Evolutionary conservation across 2,797 vertebrate genomes (phyloP).

Genomic region (Notolabrus celidotus): DNA sequence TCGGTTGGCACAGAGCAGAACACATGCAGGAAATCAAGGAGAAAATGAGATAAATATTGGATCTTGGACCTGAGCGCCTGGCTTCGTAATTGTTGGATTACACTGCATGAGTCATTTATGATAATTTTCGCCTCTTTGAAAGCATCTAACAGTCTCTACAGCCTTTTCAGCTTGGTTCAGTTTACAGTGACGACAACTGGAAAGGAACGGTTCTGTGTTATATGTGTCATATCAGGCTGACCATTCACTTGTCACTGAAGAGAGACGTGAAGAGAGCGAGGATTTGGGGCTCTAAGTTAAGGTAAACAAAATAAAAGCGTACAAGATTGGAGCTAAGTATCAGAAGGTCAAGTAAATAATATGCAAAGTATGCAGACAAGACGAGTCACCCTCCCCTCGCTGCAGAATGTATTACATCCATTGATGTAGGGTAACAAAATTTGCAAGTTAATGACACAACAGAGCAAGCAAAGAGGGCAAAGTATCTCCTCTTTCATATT

Average conservation of each 20-base stretch:
- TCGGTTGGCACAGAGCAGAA: neutral
- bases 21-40: constrained; percentile 2
- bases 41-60: constrained; percentile 27
- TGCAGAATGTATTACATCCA: constrained; percentile 70
- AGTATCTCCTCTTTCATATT: constrained; percentile 81
- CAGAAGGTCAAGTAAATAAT: constrained; percentile 72
- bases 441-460: constrained; percentile 84
- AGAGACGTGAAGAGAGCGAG: constrained; percentile 3
- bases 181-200: constrained; percentile 7
- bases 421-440: constrained; percentile 74
- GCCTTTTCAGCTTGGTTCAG: neutral
- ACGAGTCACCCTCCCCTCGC: constrained; percentile 59
- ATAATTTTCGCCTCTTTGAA: constrained; percentile 1
- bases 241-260: neutral
- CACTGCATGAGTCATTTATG: constrained; percentile 25
- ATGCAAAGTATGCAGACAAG: constrained; percentile 54
- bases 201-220: neutral
- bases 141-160: neutral
- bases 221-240: constrained; percentile 2
- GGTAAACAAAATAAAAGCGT: constrained; percentile 32
- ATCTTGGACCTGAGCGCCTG: neutral
- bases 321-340: constrained; percentile 40
- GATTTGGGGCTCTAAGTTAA: neutral
- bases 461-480: constrained; percentile 77
- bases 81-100: constrained; percentile 18